Base-by-base conservation (phyloP, 1,140 invertebrate genomes). In the Dermatophagoides farinae region DNA sequence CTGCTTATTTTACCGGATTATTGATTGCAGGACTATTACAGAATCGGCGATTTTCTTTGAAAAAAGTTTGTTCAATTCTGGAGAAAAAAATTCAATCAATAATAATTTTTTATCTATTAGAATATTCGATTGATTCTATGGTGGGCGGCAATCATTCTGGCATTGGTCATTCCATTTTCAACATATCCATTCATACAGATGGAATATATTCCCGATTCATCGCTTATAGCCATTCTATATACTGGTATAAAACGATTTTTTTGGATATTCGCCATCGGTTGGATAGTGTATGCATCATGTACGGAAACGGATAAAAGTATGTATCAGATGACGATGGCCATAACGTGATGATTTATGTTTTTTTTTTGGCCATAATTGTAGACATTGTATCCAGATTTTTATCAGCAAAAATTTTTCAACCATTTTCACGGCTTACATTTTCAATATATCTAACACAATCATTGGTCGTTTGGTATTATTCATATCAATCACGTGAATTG, bases 391-490 rank as follows among this genome's bases (percentile, higher is more conserved):
- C 39, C 11, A 14, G 49, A 25, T 12, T 61, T 39, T 40, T 62
- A 38, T 31, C 41, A 12, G 20, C 37, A 16, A 62, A 59, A 51
- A 51, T 50, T 49, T 62, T 57, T 31, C 58, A 61, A 25, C 54
- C 57, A 14, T 54, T 57, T 37, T 61, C 41, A 37, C 55, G 57
- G 16, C 47, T 62, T 10, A 55, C 51, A 2, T 61, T 57, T 40
- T 37, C 23, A 14, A 61, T 61, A 16, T 57, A 59, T 44, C 31
- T 61, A 37, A 46, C 54, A n/a, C 52, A 61, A 44, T 58, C 50
- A 25, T 22, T 61, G 12, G 54, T 61, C n/a, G 50, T 61, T 22
- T 61, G 60, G 60, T 61, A 61, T 50, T 37, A 55, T 49, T 16
- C 37, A 9, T 58, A 59, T 18, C 39, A 54, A 14, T 46, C 41